Evolutionary conservation across 2,113 vertebrate species (phyloP), one percentile per base, ranked within the genome.

Genomic region (Anhinga anhinga): DNA sequence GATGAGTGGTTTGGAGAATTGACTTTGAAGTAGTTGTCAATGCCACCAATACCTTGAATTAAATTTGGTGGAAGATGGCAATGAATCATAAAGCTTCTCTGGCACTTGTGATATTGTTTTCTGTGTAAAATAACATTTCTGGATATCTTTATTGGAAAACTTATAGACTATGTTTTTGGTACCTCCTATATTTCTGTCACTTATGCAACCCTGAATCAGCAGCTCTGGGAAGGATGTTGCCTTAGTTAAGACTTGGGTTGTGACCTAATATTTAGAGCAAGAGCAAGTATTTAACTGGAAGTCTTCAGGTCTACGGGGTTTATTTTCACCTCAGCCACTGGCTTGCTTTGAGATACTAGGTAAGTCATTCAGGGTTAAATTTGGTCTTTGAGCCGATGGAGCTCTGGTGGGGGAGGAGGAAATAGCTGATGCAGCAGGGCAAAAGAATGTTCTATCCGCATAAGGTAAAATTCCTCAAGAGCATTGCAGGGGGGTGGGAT

Each of bases 151-250:
- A 86, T 72, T 38, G 73, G 65, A 88, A 96, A 97, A 44, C 7
- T 53, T 92, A 70, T 11, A 55, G 66, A 74, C 50, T 83, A 8
- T 16, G 17, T 5, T 91, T 84, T 92, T 93, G 62, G 42, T 94
- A 53, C 62, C 59, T 93, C 61, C 71, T 84, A 8, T 91, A 67
- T 80, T 92, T 93, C 67, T 95, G 79, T 93, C 79, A 78, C 74
- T 93, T 78, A 76, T 36, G 72, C 93, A 94, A 90, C 53, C 19
- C 38, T 93, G 88, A 94, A 89, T 93, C 93, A 95, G 83, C 86
- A 95, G 58, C 50, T 91, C 58, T 78, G 78, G 74, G 90, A 94
- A 91, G 50, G 84, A 94, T 62, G 38, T 69, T 77, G 45, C 53
- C 27, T 73, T 93, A 87, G 70, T 47, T 95, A 85, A 82, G 36